phyloP scores from a whole-genome alignment of 2,113 vertebrate species.

The Malurus elegans region DNA sequence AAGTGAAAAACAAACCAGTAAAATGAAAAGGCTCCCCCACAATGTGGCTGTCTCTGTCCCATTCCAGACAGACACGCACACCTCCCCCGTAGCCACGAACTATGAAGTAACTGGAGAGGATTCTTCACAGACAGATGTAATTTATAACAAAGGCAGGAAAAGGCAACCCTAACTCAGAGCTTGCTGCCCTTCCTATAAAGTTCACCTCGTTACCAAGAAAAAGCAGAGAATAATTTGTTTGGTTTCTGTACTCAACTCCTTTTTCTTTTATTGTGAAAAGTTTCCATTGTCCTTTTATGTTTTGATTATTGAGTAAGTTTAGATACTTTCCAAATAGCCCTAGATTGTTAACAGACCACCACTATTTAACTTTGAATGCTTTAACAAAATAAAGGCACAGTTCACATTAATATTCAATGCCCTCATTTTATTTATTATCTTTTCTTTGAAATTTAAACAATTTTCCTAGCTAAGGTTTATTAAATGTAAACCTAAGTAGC shows the following conservation, averaged over 20 bases:
- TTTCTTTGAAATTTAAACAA: constrained; percentile 62
- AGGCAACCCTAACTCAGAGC: constrained; percentile 39
- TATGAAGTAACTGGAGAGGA: constrained; percentile 18
- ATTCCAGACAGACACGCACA: background rate
- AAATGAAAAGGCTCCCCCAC: background rate
- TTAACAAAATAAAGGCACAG: constrained; percentile 49
- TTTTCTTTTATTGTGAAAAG: constrained; percentile 60
- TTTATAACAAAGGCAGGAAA: constrained; percentile 67
- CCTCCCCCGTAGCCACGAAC: background rate
- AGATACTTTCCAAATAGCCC: constrained; percentile 58
- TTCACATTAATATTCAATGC: constrained; percentile 42
- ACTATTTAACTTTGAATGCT: constrained; percentile 57
- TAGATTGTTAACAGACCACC: constrained; percentile 66
- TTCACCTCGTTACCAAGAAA: constrained; percentile 57
- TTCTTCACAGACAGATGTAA: constrained; percentile 46
- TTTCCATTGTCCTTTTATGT: constrained; percentile 71
- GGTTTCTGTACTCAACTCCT: constrained; percentile 48
- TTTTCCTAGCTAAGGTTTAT: constrained; percentile 50
- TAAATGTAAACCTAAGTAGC: constrained; percentile 44
- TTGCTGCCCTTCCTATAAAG: constrained; percentile 60
- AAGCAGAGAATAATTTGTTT: constrained; percentile 49
- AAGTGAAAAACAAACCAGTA: background rate
- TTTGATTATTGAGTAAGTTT: constrained; percentile 62
- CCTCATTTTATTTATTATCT: constrained; percentile 54
- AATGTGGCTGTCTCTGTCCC: background rate